Conservation (phyloP, 35 echinoderm and acorn worm species). For the Ophiothrix spiculata region DNA sequence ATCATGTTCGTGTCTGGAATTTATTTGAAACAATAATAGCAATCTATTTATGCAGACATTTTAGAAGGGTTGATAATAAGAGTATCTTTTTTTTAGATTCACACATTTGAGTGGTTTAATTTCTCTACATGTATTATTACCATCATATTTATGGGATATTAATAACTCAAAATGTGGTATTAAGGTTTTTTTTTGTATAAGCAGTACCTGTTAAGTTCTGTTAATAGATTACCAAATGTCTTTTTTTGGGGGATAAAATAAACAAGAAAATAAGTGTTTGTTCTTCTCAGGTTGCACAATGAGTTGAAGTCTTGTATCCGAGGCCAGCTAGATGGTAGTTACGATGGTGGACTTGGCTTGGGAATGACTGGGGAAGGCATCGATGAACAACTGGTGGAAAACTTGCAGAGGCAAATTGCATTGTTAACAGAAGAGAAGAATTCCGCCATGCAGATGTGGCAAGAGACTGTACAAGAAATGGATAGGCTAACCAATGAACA, state of each 20-base stretch:
- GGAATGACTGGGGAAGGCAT: conserved; percentile 25
- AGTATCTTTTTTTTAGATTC: too few species aligned
- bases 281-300: conserved; percentile 46
- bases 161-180: too few species aligned
- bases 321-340: conserved; percentile 61
- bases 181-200: too few species aligned
- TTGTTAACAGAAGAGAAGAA: conserved; percentile 54
- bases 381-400: conserved; percentile 40
- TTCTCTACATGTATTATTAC: too few species aligned
- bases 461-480: conserved; percentile 59
- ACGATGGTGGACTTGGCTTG: neutral
- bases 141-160: too few species aligned
- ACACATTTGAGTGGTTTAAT: too few species aligned
- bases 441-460: conserved; percentile 61
- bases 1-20: too few species aligned
- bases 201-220: too few species aligned
- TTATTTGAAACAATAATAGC: too few species aligned
- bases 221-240: neutral
- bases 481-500: conserved; percentile 56
- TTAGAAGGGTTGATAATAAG: too few species aligned
- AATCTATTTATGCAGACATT: too few species aligned
- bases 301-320: conserved; percentile 58
- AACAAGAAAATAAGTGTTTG: neutral
- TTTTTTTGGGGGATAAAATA: neutral
- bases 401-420: conserved; percentile 53